Conservation (phyloP, 2,888 invertebrate genomes). For the Dasypolia templi region DNA sequence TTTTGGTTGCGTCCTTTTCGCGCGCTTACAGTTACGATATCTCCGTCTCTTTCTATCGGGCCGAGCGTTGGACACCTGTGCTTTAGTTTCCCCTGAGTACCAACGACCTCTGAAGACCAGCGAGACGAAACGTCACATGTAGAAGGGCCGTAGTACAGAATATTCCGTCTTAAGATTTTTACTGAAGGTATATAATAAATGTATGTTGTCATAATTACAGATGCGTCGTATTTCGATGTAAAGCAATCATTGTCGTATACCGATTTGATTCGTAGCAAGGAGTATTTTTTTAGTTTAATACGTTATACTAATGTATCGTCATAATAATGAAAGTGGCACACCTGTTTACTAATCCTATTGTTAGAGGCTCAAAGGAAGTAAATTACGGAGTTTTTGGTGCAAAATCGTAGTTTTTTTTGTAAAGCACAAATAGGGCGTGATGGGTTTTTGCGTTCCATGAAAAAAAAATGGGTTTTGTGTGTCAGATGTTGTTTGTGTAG, state of each 20-base stretch:
- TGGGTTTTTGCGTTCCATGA: slow-evolving; percentile 44
- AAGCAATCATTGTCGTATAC: slow-evolving; percentile 90
- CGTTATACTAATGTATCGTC: slow-evolving; percentile 88
- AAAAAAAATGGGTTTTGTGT: slow-evolving; percentile 22
- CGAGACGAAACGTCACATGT: slow-evolving; percentile 79
- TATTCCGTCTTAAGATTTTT: slow-evolving; percentile 69
- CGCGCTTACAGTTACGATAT: slow-evolving; percentile 70
- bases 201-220: slow-evolving; percentile 75
- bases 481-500: slow-evolving; percentile 45
- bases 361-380: slow-evolving; percentile 77
- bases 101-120: slow-evolving; percentile 87
- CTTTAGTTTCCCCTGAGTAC: slow-evolving; percentile 91
- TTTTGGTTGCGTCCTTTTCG: slow-evolving; percentile 88
- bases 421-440: slow-evolving; percentile 49
- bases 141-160: slow-evolving; percentile 67
- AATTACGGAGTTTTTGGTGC: slow-evolving; percentile 78
- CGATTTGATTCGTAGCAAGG: slow-evolving; percentile 88
- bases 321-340: slow-evolving; percentile 87
- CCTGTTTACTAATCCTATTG: slow-evolving; percentile 88
- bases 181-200: slow-evolving; percentile 71
- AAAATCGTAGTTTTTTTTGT: slow-evolving; percentile 70
- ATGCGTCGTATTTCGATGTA: slow-evolving; percentile 87
- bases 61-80: slow-evolving; percentile 91
- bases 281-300: slow-evolving; percentile 83
- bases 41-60: slow-evolving; percentile 78